Evolutionary conservation across 2,888 invertebrate genomes (phyloP).

Genomic region (Lutraria lutraria): DNA sequence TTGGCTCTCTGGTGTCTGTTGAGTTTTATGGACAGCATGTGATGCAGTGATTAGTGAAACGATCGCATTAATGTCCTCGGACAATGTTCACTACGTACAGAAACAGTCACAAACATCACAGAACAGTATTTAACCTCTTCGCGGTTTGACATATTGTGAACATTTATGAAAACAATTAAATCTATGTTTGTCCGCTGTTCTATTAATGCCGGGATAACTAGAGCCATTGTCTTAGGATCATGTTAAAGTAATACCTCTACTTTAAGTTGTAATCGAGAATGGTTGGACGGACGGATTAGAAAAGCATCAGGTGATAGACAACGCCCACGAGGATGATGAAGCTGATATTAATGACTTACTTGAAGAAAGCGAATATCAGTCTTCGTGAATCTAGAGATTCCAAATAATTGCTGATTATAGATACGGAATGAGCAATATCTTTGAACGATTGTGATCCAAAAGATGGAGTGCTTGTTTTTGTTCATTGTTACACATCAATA

Average conservation of each 20-base stretch:
- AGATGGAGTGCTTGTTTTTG: neutral
- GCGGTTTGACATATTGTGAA: neutral
- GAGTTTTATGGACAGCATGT: conserved; percentile 6
- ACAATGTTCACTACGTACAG: neutral
- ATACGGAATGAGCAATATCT: neutral
- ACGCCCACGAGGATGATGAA: neutral
- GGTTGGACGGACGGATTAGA: neutral
- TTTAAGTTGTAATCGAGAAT: neutral
- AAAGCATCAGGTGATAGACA: neutral
- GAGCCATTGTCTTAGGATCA: neutral
- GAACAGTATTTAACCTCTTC: neutral
- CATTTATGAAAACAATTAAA: neutral
- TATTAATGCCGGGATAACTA: neutral
- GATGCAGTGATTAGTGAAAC: neutral
- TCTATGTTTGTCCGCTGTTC: neutral
- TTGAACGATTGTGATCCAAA: neutral
- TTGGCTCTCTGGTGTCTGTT: conserved; percentile 69
- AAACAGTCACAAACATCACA: neutral
- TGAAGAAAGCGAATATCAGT: neutral
- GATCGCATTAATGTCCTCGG: neutral
- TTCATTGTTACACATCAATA: neutral
- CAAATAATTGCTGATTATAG: neutral
- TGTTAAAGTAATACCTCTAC: neutral
- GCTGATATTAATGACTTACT: too few species aligned
- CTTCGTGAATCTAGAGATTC: neutral